phyloP scores from a whole-genome alignment of 2,888 invertebrate genomes.

The Caenorhabditis sulstoni region DNA sequence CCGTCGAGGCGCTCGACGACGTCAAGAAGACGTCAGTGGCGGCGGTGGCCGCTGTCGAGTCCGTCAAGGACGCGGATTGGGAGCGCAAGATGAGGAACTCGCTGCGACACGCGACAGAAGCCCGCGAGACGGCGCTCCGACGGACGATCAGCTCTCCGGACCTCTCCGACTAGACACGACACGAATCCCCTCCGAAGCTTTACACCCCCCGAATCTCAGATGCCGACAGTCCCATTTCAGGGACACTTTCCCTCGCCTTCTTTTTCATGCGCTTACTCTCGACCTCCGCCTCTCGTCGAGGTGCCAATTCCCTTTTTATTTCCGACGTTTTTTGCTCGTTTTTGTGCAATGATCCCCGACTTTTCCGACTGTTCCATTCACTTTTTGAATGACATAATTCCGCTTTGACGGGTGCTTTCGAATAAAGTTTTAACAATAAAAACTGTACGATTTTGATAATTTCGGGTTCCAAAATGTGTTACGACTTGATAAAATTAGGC shows the following conservation, averaged over 20 bases:
- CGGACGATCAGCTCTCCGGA: constrained; percentile 62
- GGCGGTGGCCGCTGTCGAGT: constrained; percentile 19
- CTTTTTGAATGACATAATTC: constrained; percentile 51
- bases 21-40: constrained; percentile 21
- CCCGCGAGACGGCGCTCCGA: constrained; percentile 48
- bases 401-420: constrained; percentile 21
- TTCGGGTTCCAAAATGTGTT: no score
- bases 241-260: constrained; percentile 6
- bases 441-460: constrained; percentile 2
- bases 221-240: constrained; percentile 24
- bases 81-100: constrained; percentile 58
- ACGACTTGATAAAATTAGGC: no score
- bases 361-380: constrained; percentile 39
- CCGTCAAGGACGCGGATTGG: constrained; percentile 39
- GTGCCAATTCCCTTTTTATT: constrained; percentile 7
- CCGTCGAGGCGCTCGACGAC: constrained; percentile 54
- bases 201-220: constrained; percentile 1
- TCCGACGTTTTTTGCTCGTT: constrained; percentile 13
- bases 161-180: constrained; percentile 23
- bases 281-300: constrained; percentile 37
- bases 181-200: neutral
- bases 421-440: constrained; percentile 36
- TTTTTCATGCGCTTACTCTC: constrained; percentile 22
- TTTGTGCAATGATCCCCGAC: constrained; percentile 18
- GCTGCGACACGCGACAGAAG: constrained; percentile 41